Evolutionary conservation across 2,113 vertebrate genomes (phyloP), one percentile per base, ranked within the genome.

Genomic region (Cebus imitator): DNA sequence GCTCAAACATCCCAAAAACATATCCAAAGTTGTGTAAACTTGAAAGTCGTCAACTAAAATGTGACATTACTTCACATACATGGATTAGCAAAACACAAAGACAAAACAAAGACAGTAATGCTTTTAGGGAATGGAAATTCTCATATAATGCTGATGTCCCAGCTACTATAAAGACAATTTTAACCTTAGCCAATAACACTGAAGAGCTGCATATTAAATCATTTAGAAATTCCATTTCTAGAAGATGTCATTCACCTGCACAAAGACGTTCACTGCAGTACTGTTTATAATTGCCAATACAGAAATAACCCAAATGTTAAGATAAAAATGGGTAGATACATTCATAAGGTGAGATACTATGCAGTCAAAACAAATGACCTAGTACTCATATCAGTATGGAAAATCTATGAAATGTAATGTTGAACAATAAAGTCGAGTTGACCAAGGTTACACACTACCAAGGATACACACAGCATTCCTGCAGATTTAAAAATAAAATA

Each of bases 381-480:
- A 43, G 48, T 6, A 3, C 16, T 78, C 30, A 2, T 1, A 9
- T 23, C 76, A 45, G 20, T 1, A 8, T 2, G 32, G 18, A 48
- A 66, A 30, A 37, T 9, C 72, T 45, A 80, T n/a, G 57, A 80
- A 17, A 50, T 0, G 5, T 2, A 43, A 43, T 7, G 27, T 0
- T 23, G 35, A 64, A 4, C 13, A 13, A 40, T 18, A 23, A 83
- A 25, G 23, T 61, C 35, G 25, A 37, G 40, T 1, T 35, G 73
- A 64, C 30, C 27, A 66, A 52, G 7, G n/a, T 1, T 0, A 30
- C 1, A 0, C 3, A 30, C 7, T 16, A 48, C 8, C 4, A 72
- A 40, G 37, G 37, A 40, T 40, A 40, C 37, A 40, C 37, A 40
- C 0, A 68, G 52, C 40, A 32, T 14, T 80, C 8, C 20, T 4